Evolutionary conservation across 2,888 invertebrate genomes (phyloP).

Genomic region (Chloromyia formosa): DNA sequence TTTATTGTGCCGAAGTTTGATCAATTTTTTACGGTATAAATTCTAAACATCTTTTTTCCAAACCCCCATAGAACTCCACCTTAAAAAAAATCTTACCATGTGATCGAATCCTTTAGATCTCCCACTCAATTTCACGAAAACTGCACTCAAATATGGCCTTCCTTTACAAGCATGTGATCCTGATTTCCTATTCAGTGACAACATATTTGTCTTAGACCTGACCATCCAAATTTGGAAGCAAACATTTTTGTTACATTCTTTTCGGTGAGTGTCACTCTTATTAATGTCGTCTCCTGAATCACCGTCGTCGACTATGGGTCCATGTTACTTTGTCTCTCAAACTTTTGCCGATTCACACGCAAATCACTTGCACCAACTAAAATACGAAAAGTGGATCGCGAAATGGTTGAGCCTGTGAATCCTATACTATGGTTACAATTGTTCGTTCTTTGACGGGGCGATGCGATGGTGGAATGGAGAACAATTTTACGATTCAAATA

Average conservation of each 20-base stretch:
- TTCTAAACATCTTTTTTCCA: too few relatives aligned
- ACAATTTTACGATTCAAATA: too few relatives aligned
- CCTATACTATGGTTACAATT: neutral
- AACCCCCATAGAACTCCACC: too few relatives aligned
- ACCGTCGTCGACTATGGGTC: neutral
- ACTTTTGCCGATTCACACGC: conserved; percentile 8
- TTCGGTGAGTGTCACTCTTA: neutral
- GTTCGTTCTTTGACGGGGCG: neutral
- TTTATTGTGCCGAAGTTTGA: too few relatives aligned
- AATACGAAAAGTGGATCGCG: neutral
- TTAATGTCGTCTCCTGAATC: neutral
- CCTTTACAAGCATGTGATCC: too few relatives aligned
- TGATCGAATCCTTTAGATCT: too few relatives aligned
- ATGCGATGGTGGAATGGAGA: too few relatives aligned
- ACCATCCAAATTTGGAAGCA: conserved; percentile 5
- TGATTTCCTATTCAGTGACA: conserved; percentile 31
- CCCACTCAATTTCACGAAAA: too few relatives aligned
- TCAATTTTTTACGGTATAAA: too few relatives aligned
- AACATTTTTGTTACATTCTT: neutral
- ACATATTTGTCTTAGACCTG: conserved; percentile 25
- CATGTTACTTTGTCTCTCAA: neutral
- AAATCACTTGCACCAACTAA: conserved; percentile 9
- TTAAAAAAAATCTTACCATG: too few relatives aligned
- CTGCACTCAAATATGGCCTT: too few relatives aligned
- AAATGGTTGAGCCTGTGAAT: neutral